Percentiles rank a stretch among this genome's conserved stretches.
These are phyloP conservation scores for Triplophysa yarkandensis DNA, from an alignment of 2,797 vertebrate genomes.

Conservation along the genomic window DNA sequence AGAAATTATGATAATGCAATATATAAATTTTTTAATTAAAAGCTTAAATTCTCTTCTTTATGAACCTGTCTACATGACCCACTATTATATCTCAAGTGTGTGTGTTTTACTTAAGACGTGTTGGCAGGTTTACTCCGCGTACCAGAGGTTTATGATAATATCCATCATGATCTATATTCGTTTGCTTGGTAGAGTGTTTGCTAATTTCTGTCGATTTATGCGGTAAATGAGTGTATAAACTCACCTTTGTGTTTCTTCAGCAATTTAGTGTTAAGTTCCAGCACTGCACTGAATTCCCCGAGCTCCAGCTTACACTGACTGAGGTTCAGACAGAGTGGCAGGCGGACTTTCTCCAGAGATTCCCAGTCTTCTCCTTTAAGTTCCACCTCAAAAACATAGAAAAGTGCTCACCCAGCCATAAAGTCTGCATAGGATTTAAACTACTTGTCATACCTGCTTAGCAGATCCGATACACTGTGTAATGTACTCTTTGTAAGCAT, in stretches of 20 bases:
- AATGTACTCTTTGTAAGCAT: too few species aligned
- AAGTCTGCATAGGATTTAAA: slow-evolving; percentile 66
- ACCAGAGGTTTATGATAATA: neutral
- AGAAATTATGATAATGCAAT: too few species aligned
- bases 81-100: slow-evolving; percentile 38
- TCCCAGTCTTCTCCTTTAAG: slow-evolving; percentile 72
- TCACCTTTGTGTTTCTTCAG: slow-evolving; percentile 76
- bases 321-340: slow-evolving; percentile 77
- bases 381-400: slow-evolving; percentile 59
- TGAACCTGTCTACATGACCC: neutral
- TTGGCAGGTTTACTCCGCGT: neutral
- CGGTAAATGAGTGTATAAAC: neutral
- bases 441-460: slow-evolving; percentile 39
- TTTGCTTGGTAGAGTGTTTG: neutral
- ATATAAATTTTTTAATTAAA: too few species aligned
- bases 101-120: slow-evolving; percentile 37
- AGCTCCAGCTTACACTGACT: slow-evolving; percentile 80
- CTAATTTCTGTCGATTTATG: neutral
- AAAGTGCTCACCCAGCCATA: slow-evolving; percentile 23
- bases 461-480: too few species aligned
- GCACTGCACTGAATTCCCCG: slow-evolving; percentile 67
- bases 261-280: slow-evolving; percentile 72
- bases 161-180: neutral
- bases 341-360: slow-evolving; percentile 76
- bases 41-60: too few species aligned